Base-by-base conservation (phyloP, 2,797 vertebrate species). In the Podarcis lilfordi region DNA sequence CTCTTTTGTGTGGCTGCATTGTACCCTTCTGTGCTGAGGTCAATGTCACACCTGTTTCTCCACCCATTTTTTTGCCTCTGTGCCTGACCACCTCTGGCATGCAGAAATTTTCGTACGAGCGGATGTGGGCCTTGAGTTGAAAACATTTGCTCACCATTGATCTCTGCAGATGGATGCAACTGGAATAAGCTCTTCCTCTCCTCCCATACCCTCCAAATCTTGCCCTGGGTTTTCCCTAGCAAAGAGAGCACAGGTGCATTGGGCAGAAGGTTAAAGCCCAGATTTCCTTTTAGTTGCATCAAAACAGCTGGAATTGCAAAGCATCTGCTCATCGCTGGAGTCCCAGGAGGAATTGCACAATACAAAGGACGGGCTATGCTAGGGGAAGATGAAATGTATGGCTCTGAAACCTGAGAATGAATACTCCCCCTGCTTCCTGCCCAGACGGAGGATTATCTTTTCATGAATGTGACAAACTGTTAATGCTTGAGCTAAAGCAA, bases 311-410 rank as follows among this genome's bases (percentile, higher is more conserved):
- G 55, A 88, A 88, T 8, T 61, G 35, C 59, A 61, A 87, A 91
- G 80, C n/a, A 45, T 71, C 40, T 76, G 37, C 82, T 86, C 80
- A 55, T 55, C 59, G 8, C 29, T 37, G n/a, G 66, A 84, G 66
- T 61, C 76, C 76, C 82, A 45, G 55, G 80, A 82, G 86, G 79
- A 50, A 23, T 45, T 68, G 87, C 69, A 25, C 50, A 55, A 87
- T 85, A 10, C 0, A 64, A 76, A 91, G 74, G 90, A 81, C 86
- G 89, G 85, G 13, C 37, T 82, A n/a, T 27, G 85, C 75, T 91
- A 13, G n/a, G 80, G 87, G 68, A 92, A 87, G 79, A 78, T 37
- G 75, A 87, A 92, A 82, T 32, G 9, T 78, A 68, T 64, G 75
- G 35, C 10, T 17, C 59, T 2, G 80, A 89, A 88, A 68, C 81